These are phyloP conservation scores for Felis chaus DNA, from an alignment of 2,113 vertebrate genomes.

Conservation along the genomic window DNA sequence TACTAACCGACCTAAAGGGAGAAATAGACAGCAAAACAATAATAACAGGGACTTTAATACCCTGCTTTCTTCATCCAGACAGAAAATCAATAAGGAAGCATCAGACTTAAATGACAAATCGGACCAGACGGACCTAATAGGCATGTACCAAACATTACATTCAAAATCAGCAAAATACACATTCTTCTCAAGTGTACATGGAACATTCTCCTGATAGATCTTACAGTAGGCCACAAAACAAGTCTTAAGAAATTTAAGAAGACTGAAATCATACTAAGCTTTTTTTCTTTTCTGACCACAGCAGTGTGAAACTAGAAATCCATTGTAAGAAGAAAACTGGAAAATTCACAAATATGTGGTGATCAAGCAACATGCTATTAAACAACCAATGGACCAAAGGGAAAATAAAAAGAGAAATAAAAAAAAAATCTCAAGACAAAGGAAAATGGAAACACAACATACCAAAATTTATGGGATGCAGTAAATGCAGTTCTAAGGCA, in stretches of 20 bases:
- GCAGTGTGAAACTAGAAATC: not conserved
- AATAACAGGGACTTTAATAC: not conserved
- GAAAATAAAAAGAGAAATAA: not conserved
- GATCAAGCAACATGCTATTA: not conserved
- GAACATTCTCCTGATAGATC: not conserved
- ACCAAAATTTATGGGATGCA: not conserved
- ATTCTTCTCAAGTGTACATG: not conserved
- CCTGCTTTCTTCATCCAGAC: not conserved
- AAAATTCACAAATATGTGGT: not conserved
- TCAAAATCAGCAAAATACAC: not conserved
- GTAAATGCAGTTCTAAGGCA: not conserved
- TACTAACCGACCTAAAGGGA: not conserved
- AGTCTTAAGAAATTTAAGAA: not conserved
- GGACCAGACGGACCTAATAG: not conserved
- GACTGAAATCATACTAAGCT: not conserved
- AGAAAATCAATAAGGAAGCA: not conserved
- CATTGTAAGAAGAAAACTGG: not conserved
- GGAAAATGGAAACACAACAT: not conserved
- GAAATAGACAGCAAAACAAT: not conserved
- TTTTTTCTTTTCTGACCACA: not conserved
- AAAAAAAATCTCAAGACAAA: not conserved
- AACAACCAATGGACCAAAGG: not conserved
- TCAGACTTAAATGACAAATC: not conserved
- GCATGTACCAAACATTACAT: not conserved
- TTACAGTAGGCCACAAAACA: not conserved